Evolutionary conservation across 2,888 invertebrate genomes (phyloP).

Genomic region (Tethea ocularis): DNA sequence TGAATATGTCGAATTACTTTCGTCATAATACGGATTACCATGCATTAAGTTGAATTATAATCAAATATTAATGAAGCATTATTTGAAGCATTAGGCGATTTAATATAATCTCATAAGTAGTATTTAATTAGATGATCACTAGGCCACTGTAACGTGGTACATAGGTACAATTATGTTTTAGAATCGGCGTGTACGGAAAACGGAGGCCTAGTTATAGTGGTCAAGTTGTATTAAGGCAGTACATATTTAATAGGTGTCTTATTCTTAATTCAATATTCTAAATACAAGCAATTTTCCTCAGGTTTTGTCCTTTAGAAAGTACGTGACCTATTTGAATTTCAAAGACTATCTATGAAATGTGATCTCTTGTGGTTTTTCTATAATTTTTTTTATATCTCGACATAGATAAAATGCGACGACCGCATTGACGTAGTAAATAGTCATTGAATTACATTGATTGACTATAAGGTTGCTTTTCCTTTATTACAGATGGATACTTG

Average conservation of each 20-base stretch:
- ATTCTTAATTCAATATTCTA: conserved; percentile 63
- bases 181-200: conserved; percentile 12
- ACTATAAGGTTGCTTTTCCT: background rate
- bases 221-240: conserved; percentile 19
- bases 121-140: conserved; percentile 1
- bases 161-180: conserved; percentile 21
- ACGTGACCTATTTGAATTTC: conserved; percentile 33
- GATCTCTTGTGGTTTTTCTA: conserved; percentile 66
- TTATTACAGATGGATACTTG: too few species aligned
- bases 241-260: conserved; percentile 39
- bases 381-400: conserved; percentile 47
- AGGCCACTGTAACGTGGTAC: conserved; percentile 22
- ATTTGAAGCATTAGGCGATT: background rate
- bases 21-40: too few species aligned
- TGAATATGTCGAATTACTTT: too few species aligned
- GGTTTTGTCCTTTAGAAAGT: conserved; percentile 41
- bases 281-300: conserved; percentile 66
- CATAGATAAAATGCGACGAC: conserved; percentile 54
- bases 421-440: conserved; percentile 46
- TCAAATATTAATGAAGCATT: background rate
- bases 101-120: background rate
- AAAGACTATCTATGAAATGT: conserved; percentile 62
- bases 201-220: conserved; percentile 19
- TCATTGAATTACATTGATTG: background rate
- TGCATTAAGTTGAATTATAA: background rate